A percentile compares a stretch with the other conserved stretches of the same genome.
Evolutionary conservation across 2,113 vertebrate species (phyloP).

Genomic region (Condylura cristata): DNA sequence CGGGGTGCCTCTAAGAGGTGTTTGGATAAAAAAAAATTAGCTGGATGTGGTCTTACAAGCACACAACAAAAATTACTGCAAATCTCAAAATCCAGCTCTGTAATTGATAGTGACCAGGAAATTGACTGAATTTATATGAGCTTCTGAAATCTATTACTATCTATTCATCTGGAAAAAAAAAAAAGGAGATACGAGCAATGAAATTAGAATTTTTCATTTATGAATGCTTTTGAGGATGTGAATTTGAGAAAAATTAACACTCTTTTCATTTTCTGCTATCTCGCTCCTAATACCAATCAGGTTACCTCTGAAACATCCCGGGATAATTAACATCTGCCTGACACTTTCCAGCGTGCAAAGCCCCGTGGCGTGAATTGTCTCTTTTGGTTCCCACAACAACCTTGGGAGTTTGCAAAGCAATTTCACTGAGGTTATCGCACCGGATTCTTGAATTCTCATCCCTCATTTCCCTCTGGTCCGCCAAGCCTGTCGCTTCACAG

Average conservation of each 20-base stretch:
- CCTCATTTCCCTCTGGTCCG: conserved; percentile 34
- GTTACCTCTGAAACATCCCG: neutral
- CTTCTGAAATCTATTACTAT: conserved; percentile 58
- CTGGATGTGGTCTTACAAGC: neutral
- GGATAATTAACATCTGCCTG: conserved; percentile 56
- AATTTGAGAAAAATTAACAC: conserved; percentile 61
- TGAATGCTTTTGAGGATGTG: conserved; percentile 52
- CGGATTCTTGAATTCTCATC: conserved; percentile 41
- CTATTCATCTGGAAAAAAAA: conserved; percentile 46
- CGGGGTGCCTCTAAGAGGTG: neutral
- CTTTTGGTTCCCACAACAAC: conserved; percentile 21
- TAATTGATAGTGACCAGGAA: conserved; percentile 58
- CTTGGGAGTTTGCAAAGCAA: conserved; percentile 58
- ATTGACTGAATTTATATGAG: conserved; percentile 47
- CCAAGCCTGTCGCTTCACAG: conserved; percentile 10
- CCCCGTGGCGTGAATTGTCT: neutral
- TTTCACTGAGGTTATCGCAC: conserved; percentile 56
- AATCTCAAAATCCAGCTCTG: conserved; percentile 2
- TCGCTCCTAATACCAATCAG: neutral
- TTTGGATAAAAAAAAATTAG: neutral
- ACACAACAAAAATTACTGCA: conserved; percentile 21
- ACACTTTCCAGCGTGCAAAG: neutral
- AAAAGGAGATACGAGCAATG: neutral
- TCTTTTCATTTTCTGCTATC: conserved; percentile 57
- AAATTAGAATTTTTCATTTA: conserved; percentile 54